Percentiles rank a stretch among this genome's conserved stretches.
phyloP scores from a whole-genome alignment of 2,888 invertebrate genomes.

The Scotopteryx bipunctaria region DNA sequence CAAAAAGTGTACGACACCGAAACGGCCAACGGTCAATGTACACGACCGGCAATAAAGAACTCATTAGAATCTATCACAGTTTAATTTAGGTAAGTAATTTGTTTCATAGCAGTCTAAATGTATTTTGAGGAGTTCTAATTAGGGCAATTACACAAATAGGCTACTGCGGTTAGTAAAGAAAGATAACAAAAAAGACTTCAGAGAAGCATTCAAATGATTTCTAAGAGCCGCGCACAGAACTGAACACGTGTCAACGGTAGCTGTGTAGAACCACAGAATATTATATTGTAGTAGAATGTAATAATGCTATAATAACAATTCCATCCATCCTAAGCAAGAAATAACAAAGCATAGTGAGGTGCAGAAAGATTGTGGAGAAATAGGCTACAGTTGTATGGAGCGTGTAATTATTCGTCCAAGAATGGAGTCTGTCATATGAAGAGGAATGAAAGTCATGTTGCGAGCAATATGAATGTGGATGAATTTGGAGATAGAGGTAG shows the following conservation, averaged over 20 bases:
- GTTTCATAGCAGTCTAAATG: neutral
- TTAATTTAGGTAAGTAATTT: neutral
- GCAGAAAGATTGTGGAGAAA: too few relatives aligned
- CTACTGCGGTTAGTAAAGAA: neutral
- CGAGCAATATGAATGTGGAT: too few relatives aligned
- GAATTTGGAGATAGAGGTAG: too few relatives aligned
- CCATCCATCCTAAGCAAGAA: neutral
- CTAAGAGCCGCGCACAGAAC: conserved; percentile 2
- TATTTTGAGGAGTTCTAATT: too few relatives aligned
- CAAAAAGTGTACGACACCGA: too few relatives aligned
- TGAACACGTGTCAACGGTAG: conserved; percentile 7
- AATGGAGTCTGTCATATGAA: too few relatives aligned
- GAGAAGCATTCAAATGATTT: conserved; percentile 3
- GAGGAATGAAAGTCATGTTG: too few relatives aligned
- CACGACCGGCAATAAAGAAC: too few relatives aligned
- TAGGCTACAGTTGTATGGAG: too few relatives aligned
- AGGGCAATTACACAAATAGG: neutral
- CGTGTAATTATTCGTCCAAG: too few relatives aligned
- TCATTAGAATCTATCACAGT: neutral
- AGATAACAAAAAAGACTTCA: neutral
- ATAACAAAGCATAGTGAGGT: too few relatives aligned
- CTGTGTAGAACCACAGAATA: conserved; percentile 1
- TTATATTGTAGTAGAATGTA: neutral
- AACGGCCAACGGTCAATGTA: too few relatives aligned
- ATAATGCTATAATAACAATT: neutral